Conservation (phyloP, 2,888 invertebrate genomes). For the Tachina grossa region DNA sequence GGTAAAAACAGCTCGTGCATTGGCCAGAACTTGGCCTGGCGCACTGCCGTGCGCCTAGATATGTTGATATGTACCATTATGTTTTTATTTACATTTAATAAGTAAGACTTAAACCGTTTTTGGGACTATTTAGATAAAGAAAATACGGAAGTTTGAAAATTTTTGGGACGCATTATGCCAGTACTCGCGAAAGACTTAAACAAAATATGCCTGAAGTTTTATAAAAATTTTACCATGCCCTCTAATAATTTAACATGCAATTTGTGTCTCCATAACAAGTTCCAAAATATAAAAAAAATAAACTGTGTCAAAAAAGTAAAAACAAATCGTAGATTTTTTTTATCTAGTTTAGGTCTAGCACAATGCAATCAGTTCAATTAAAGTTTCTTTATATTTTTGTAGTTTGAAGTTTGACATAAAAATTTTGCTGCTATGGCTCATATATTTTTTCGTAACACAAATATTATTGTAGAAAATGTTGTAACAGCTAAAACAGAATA, state of each 20-base stretch:
- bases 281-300: background rate
- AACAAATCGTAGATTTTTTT: background rate
- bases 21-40: too few relatives aligned
- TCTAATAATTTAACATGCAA: conserved; percentile 24
- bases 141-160: too few relatives aligned
- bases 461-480: conserved; percentile 2
- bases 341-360: background rate
- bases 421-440: background rate
- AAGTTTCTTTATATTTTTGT: conserved; percentile 30
- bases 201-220: background rate
- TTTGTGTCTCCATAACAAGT: conserved; percentile 1
- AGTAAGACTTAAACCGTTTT: too few relatives aligned
- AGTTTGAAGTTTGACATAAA: conserved; percentile 46
- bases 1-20: too few relatives aligned
- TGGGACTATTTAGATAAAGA: too few relatives aligned
- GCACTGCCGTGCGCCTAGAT: too few relatives aligned
- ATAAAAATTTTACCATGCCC: background rate
- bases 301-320: conserved; percentile 6
- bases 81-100: too few relatives aligned
- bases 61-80: too few relatives aligned
- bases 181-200: too few relatives aligned
- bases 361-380: conserved; percentile 29
- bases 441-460: conserved; percentile 5
- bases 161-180: too few relatives aligned
- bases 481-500: conserved; percentile 25